These are phyloP conservation scores for Lithophane leautieri DNA, from an alignment of 2,888 invertebrate species.

Conservation along the genomic window DNA sequence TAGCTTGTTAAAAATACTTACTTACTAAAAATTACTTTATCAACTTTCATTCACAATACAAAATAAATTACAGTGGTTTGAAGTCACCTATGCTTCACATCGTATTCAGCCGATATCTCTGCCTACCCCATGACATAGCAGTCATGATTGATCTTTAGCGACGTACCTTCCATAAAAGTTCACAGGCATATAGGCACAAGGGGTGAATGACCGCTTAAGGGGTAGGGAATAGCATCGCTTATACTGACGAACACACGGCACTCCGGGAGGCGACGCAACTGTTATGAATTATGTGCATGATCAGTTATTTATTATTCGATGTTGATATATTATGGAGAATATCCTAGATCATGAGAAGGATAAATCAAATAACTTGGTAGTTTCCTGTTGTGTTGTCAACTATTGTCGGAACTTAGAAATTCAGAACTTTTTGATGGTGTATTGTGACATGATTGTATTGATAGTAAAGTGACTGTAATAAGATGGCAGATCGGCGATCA, in stretches of 20 bases:
- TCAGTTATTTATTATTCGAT: conserved; percentile 39
- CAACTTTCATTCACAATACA: not conserved
- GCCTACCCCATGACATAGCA: not conserved
- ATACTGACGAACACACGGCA: conserved; percentile 23
- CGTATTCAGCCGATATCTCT: not conserved
- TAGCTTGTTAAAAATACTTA: not conserved
- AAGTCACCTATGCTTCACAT: not conserved
- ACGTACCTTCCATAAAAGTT: conserved; percentile 5
- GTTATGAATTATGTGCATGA: conserved; percentile 17
- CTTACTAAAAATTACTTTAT: not conserved
- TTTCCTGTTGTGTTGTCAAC: conserved; percentile 29
- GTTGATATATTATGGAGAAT: conserved; percentile 20
- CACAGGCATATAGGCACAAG: conserved; percentile 26
- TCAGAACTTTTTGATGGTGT: conserved; percentile 11
- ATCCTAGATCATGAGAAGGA: conserved; percentile 4
- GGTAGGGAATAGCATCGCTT: conserved; percentile 32
- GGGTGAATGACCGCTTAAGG: conserved; percentile 44
- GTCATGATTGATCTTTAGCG: conserved; percentile 11
- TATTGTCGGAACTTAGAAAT: not conserved
- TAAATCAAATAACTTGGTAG: conserved; percentile 23
- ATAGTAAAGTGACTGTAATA: not conserved
- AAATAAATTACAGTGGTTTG: not conserved
- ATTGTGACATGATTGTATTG: conserved; percentile 6
- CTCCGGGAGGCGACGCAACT: conserved; percentile 20
- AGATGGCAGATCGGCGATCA: not conserved